A percentile compares a stretch with the other conserved stretches of the same genome.
Evolutionary conservation across 1,140 invertebrate genomes (phyloP).

Genomic region (Hyphantria cunea): DNA sequence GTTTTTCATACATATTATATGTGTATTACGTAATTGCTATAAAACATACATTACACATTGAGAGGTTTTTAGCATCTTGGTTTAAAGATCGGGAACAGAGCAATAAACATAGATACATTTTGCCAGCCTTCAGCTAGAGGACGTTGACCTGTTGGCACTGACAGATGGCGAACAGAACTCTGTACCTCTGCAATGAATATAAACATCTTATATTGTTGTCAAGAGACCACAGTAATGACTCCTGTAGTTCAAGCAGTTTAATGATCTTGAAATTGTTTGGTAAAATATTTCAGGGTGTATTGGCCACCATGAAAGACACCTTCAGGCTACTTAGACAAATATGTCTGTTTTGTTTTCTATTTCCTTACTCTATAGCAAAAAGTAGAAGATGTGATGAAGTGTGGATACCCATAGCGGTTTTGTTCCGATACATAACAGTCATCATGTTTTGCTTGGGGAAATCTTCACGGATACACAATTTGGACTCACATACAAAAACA

Average conservation of each 20-base stretch:
- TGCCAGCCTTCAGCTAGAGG: constrained; percentile 14
- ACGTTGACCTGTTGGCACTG: constrained; percentile 33
- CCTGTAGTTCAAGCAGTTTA: not conserved
- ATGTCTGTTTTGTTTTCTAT: no score
- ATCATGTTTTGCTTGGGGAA: no score
- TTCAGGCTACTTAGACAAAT: no score
- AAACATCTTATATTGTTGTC: not conserved
- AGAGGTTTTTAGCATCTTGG: not conserved
- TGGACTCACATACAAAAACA: no score
- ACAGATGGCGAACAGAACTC: constrained; percentile 38
- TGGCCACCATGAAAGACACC: no score
- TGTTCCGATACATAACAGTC: no score
- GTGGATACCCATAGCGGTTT: no score
- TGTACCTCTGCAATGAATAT: constrained; percentile 3
- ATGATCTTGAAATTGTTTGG: no score
- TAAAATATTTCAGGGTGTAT: no score
- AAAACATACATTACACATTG: not conserved
- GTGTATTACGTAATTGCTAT: not conserved
- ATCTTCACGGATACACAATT: no score
- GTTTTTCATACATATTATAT: not conserved
- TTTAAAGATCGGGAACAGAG: not conserved
- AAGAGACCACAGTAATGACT: not conserved
- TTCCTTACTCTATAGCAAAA: no score
- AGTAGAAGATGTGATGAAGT: no score
- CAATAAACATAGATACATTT: constrained; percentile 1